Evolutionary conservation across 2,113 vertebrate species (phyloP).

Genomic region (Chaetops frenatus): DNA sequence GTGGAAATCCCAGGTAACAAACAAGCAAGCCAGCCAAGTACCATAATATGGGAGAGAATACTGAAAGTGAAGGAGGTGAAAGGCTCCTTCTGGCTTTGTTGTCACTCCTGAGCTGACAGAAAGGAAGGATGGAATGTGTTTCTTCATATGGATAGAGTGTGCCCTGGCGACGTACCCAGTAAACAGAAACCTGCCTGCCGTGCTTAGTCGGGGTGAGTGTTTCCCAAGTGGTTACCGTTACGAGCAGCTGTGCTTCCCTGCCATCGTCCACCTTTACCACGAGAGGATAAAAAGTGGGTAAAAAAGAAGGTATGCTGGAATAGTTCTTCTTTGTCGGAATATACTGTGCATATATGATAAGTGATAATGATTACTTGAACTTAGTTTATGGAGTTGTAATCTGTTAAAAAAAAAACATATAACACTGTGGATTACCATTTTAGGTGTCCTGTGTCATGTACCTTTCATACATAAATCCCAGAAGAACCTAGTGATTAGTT

Average conservation of each 20-base stretch:
- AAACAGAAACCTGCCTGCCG: accelerated
- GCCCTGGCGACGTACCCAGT: background rate
- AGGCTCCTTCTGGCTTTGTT: background rate
- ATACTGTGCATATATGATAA: background rate
- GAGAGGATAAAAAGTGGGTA: background rate
- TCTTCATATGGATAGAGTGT: background rate
- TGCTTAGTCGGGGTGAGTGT: background rate
- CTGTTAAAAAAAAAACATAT: background rate
- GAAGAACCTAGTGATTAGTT: background rate
- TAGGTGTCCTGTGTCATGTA: background rate
- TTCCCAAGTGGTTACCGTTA: accelerated
- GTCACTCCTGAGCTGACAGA: background rate
- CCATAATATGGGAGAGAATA: background rate
- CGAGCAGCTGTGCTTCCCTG: background rate
- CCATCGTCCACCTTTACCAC: background rate
- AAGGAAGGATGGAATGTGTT: background rate
- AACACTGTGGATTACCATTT: background rate
- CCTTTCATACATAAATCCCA: background rate
- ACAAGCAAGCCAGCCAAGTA: background rate
- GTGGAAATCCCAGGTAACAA: background rate
- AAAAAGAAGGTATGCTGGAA: background rate
- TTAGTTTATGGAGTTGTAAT: background rate
- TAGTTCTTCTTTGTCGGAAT: background rate
- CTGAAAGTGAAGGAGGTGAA: background rate
- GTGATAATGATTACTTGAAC: background rate